These are phyloP conservation scores for Cuniculus paca DNA, from an alignment of 2,797 vertebrate species.

Conservation along the genomic window DNA sequence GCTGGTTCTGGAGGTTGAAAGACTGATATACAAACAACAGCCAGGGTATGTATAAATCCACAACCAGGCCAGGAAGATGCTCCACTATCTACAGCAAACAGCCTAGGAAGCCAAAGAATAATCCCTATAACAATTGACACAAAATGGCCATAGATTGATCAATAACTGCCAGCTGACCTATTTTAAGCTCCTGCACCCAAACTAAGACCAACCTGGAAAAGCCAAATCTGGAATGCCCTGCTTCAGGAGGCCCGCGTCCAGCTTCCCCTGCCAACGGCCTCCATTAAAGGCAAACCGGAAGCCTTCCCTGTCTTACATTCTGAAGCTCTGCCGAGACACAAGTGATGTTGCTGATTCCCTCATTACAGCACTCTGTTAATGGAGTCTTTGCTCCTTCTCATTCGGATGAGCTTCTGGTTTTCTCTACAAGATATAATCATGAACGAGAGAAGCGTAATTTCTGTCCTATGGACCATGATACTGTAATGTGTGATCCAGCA, in stretches of 20 bases:
- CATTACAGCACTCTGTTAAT: neutral
- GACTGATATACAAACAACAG: neutral
- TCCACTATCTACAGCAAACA: neutral
- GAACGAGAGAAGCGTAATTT: neutral
- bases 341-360: neutral
- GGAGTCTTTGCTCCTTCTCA: neutral
- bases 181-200: neutral
- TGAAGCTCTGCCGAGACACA: neutral
- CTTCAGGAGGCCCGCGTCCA: neutral
- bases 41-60: neutral
- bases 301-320: neutral
- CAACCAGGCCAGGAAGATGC: neutral
- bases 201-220: neutral
- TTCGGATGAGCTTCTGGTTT: neutral
- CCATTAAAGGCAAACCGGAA: neutral
- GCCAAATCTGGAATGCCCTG: neutral
- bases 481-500: neutral
- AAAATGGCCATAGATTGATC: constrained; percentile 18
- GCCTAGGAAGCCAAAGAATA: neutral
- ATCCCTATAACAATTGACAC: neutral
- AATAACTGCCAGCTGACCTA: neutral
- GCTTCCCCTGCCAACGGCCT: neutral
- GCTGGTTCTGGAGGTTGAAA: neutral
- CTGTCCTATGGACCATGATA: neutral
- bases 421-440: neutral